A percentile compares a stretch with the other conserved stretches of the same genome.
These are phyloP conservation scores for Lasius platythorax DNA, from an alignment of 2,888 invertebrate species.

Conservation along the genomic window DNA sequence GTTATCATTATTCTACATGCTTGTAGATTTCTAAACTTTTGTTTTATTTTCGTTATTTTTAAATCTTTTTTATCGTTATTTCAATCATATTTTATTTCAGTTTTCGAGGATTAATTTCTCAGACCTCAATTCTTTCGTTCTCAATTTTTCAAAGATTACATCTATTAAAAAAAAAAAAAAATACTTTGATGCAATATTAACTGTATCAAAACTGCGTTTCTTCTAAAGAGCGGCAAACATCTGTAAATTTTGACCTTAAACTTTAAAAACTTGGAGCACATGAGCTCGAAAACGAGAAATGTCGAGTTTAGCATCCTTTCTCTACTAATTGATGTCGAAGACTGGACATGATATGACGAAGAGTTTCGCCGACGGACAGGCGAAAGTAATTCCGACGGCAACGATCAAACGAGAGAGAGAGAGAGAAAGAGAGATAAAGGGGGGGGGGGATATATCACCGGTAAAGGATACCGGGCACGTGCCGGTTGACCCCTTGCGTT, in stretches of 20 bases:
- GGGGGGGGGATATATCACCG: constrained; percentile 21
- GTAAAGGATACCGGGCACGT: constrained; percentile 70
- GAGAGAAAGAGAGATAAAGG: too few species aligned
- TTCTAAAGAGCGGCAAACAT: not conserved
- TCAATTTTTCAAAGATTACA: not conserved
- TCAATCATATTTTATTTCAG: not conserved
- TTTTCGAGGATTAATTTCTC: not conserved
- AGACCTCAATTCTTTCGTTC: not conserved
- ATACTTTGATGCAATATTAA: too few species aligned
- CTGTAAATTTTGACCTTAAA: not conserved
- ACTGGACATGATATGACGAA: not conserved
- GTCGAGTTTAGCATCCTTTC: not conserved
- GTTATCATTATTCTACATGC: not conserved
- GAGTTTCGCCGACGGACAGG: not conserved
- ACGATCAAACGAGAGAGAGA: constrained; percentile 3
- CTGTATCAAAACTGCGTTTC: not conserved
- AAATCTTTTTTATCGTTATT: not conserved
- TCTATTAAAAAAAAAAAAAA: not conserved
- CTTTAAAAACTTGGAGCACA: not conserved
- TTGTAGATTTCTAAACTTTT: too few species aligned
- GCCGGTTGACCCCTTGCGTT: constrained; percentile 69
- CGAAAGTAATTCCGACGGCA: constrained; percentile 3
- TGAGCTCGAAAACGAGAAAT: not conserved
- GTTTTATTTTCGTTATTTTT: not conserved
- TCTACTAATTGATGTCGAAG: not conserved